Evolutionary conservation across 2,113 vertebrate genomes (phyloP).

Genomic region (Clinocottus analis): DNA sequence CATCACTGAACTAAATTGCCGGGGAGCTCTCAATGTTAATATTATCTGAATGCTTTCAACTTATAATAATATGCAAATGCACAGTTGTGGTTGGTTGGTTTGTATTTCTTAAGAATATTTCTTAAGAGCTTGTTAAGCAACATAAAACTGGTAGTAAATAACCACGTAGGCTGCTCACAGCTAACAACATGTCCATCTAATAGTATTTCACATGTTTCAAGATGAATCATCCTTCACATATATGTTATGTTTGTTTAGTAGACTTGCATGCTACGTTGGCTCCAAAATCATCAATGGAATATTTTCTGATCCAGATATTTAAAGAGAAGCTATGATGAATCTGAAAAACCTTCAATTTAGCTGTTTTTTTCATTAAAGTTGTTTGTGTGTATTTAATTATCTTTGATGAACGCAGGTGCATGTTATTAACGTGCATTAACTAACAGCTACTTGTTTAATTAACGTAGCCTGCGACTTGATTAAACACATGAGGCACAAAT

Average conservation of each 20-base stretch:
- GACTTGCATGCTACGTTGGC: neutral
- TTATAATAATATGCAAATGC: slow-evolving; percentile 16
- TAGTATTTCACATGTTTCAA: neutral
- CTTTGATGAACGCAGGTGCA: neutral
- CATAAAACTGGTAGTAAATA: neutral
- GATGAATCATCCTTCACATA: neutral
- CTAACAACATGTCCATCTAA: neutral
- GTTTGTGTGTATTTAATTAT: neutral
- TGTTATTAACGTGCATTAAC: neutral
- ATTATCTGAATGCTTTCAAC: slow-evolving; percentile 28
- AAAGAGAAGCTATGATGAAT: neutral
- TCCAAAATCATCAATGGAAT: neutral
- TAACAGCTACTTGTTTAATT: neutral
- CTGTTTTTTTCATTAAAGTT: neutral
- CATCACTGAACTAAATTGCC: slow-evolving; percentile 32
- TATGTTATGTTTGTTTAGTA: neutral
- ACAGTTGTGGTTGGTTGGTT: neutral
- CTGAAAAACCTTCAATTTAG: neutral
- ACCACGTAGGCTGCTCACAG: neutral
- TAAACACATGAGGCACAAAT: neutral
- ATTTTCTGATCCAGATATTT: too few species aligned
- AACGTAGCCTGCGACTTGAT: neutral
- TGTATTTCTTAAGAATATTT: neutral
- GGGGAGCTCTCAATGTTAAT: slow-evolving; percentile 31
- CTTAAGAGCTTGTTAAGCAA: slow-evolving; percentile 11